These are phyloP conservation scores for Carabus problematicus DNA, from an alignment of 2,888 invertebrate genomes.

Conservation along the genomic window DNA sequence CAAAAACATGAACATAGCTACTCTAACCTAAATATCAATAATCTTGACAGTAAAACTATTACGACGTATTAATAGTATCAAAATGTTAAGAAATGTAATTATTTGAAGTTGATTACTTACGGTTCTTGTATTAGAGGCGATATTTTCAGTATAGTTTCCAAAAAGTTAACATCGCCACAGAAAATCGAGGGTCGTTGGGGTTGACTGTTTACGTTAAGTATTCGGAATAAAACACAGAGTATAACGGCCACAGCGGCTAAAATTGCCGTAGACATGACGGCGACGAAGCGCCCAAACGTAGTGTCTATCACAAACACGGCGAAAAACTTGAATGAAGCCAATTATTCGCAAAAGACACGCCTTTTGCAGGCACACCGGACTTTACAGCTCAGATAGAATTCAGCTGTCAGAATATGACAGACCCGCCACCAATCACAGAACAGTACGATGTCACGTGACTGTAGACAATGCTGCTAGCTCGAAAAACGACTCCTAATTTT, in stretches of 20 bases:
- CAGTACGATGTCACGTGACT: conserved; percentile 19
- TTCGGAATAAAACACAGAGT: conserved; percentile 81
- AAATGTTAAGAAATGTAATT: neutral
- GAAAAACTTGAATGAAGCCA: conserved; percentile 33
- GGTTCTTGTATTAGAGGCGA: conserved; percentile 81
- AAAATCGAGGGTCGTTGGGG: conserved; percentile 79
- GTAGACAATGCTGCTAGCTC: conserved; percentile 3
- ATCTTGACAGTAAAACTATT: neutral
- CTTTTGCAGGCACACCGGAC: conserved; percentile 41
- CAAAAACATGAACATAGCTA: conserved; percentile 23
- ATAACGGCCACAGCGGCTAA: conserved; percentile 83
- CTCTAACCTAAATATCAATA: conserved; percentile 1
- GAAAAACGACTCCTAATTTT: conserved; percentile 22
- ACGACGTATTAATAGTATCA: neutral
- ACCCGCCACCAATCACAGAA: conserved; percentile 23
- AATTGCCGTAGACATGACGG: conserved; percentile 79
- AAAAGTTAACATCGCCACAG: conserved; percentile 78
- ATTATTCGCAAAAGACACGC: conserved; percentile 38
- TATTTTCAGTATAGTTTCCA: conserved; percentile 79
- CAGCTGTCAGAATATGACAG: conserved; percentile 39
- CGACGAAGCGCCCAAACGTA: conserved; percentile 48
- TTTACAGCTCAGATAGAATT: conserved; percentile 19
- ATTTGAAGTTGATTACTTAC: conserved; percentile 67
- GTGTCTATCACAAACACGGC: conserved; percentile 47
- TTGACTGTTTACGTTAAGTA: conserved; percentile 84